Percentiles rank a stretch among this genome's conserved stretches.
phyloP scores from a whole-genome alignment of 2,113 vertebrate genomes.

The Elephantulus edwardii region DNA sequence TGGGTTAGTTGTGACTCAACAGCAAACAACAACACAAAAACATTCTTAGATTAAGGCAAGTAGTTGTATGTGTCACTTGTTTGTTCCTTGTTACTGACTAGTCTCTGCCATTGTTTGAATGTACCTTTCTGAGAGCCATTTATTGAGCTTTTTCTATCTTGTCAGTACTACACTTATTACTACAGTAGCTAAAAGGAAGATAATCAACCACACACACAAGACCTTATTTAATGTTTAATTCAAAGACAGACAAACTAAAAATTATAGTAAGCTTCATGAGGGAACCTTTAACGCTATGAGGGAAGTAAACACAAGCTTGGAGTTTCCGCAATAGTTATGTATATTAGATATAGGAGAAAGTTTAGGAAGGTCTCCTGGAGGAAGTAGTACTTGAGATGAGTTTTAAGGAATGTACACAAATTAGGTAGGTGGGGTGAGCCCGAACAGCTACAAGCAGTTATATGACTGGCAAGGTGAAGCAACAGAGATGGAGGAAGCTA shows the following conservation, averaged over 20 bases:
- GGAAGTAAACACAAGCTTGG: not conserved
- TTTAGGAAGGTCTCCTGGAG: constrained; percentile 5
- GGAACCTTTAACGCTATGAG: too few species aligned
- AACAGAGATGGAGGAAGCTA: not conserved
- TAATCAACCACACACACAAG: not conserved
- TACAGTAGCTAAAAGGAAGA: not conserved
- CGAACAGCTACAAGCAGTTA: not conserved
- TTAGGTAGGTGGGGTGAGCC: not conserved
- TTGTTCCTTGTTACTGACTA: not conserved
- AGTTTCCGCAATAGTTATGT: not conserved
- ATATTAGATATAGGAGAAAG: not conserved
- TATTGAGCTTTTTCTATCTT: not conserved
- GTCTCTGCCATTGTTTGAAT: not conserved
- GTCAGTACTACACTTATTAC: not conserved
- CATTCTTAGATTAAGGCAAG: not conserved
- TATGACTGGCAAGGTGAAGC: not conserved
- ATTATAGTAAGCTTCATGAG: not conserved
- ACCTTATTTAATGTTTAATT: not conserved
- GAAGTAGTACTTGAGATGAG: not conserved
- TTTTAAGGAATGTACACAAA: not conserved
- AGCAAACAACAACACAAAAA: too few species aligned
- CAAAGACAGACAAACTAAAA: not conserved
- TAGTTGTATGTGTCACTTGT: not conserved
- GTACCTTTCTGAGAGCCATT: not conserved
- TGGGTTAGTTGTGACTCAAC: too few species aligned